Evolutionary conservation across 2,888 invertebrate genomes (phyloP), one percentile per base, ranked within the genome.

Genomic region (Drosophila robusta): DNA sequence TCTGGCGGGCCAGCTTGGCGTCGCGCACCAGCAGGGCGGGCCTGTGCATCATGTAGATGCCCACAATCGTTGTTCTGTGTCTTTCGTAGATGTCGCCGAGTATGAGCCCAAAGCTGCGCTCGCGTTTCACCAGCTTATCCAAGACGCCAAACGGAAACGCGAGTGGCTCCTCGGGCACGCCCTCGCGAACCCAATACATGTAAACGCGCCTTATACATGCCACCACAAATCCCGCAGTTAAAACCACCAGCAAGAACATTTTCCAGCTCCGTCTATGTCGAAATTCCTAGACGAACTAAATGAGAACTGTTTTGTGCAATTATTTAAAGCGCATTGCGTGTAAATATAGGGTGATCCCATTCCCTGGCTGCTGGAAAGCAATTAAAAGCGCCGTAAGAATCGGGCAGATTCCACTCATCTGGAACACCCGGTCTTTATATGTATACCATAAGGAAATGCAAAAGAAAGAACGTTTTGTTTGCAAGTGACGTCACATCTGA

Each of bases 61-160:
- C 95, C 6, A 94, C 91, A 70, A 92, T 92, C 68, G 91, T 91
- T 1, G 75, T 64, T 5, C 52, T 74, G 18, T 83, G 80, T 47
- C 91, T 90, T n/a, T 92, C 90, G 80, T 95, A 95, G 44, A 94
- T 92, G 76, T 95, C 94, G 63, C 93, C 93, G 54, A 95, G 93
- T 14, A 94, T 94, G 76, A 95, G 93, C 26, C 95, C 95, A 87
- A 95, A 94, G 66, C 94, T 94, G 36, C 93, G 92, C 76, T 93
- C 93, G 32, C 94, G 92, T 50, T 93, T 93, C 3, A 94, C 92
- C 7, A 95, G 94, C 24, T 93, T 91, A 38, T 92, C 92, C 74
- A 95, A 91, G 67, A 94, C 94, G 0, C 96, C 96, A 78, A 94
- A 95, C 0, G 95, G 94, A 68, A 95, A 94, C n/a, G 88, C 87